A percentile compares a stretch with the other conserved stretches of the same genome.
Conservation (phyloP, 2,797 vertebrate genomes). For the Macroramphosus scolopax region DNA sequence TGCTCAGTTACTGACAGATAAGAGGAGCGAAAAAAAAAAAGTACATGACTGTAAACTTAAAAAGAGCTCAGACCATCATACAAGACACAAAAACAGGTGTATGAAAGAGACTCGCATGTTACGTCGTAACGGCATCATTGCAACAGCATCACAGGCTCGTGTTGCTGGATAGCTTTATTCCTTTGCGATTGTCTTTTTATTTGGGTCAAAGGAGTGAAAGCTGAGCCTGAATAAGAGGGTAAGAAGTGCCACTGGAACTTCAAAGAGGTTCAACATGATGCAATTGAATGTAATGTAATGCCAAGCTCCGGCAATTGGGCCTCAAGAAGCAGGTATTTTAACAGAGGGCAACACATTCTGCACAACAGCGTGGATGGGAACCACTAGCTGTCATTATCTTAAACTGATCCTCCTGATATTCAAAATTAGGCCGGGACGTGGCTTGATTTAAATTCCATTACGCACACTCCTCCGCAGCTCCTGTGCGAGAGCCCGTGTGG, state of each 20-base stretch:
- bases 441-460: conserved; percentile 65
- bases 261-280: conserved; percentile 75
- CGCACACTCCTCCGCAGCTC: conserved; percentile 31
- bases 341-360: conserved; percentile 51
- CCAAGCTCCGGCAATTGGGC: conserved; percentile 60
- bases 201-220: conserved; percentile 68
- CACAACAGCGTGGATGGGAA: conserved; percentile 55
- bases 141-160: conserved; percentile 24
- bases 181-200: conserved; percentile 56
- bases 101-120: conserved; percentile 15
- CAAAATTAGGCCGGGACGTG: conserved; percentile 51
- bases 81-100: conserved; percentile 9
- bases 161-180: conserved; percentile 13
- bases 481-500: conserved; percentile 40
- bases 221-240: conserved; percentile 58
- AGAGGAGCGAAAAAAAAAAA: conserved; percentile 22
- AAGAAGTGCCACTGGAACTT: conserved; percentile 72
- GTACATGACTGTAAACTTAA: conserved; percentile 16
- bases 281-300: conserved; percentile 69
- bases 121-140: conserved; percentile 22
- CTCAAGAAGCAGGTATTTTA: conserved; percentile 67
- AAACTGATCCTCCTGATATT: conserved; percentile 61
- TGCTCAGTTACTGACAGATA: conserved; percentile 42
- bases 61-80: conserved; percentile 13
- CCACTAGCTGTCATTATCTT: conserved; percentile 58